A percentile compares a stretch with the other conserved stretches of the same genome.
phyloP scores from a whole-genome alignment of 2,888 invertebrate species.

The Lochmaea crataegi region DNA sequence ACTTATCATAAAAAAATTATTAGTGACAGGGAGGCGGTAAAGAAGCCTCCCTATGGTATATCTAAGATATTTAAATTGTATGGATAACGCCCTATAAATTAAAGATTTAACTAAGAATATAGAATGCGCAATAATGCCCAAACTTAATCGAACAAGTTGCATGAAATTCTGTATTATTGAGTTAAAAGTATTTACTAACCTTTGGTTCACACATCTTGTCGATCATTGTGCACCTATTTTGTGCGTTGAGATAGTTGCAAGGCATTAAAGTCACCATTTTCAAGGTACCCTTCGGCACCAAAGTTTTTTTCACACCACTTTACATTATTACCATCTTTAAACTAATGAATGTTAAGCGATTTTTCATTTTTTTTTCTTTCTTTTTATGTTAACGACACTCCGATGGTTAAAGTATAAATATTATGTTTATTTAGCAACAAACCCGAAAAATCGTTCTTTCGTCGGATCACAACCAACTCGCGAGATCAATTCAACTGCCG shows the following conservation, averaged over 20 bases:
- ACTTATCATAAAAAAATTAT: too few relatives aligned
- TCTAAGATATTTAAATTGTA: too few relatives aligned
- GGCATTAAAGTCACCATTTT: constrained; percentile 77
- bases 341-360: background rate
- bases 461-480: constrained; percentile 26
- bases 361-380: background rate
- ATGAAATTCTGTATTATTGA: constrained; percentile 1
- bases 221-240: constrained; percentile 66
- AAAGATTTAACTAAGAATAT: too few relatives aligned
- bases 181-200: constrained; percentile 50
- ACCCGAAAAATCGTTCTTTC: constrained; percentile 16
- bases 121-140: background rate
- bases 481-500: constrained; percentile 32
- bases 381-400: background rate
- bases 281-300: constrained; percentile 53
- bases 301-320: constrained; percentile 27
- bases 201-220: constrained; percentile 66
- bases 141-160: background rate
- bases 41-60: too few relatives aligned
- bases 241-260: constrained; percentile 72
- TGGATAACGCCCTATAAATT: too few relatives aligned
- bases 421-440: background rate
- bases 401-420: background rate
- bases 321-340: constrained; percentile 26
- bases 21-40: too few relatives aligned